phyloP scores from a whole-genome alignment of 2,797 vertebrate genomes.

The Hypotaenidia philippensis region DNA sequence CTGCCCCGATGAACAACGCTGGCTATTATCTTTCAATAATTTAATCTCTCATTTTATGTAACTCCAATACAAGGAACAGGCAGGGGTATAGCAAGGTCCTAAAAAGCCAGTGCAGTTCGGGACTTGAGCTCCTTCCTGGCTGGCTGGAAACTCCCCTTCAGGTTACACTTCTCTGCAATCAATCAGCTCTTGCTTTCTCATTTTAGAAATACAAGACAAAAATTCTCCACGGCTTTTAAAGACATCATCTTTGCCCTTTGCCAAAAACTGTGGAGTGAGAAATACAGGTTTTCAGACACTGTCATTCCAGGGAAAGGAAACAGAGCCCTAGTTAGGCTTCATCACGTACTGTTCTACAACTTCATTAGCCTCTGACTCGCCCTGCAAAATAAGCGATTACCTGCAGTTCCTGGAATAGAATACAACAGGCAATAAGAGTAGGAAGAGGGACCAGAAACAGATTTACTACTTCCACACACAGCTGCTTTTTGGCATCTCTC shows the following conservation, averaged over 20 bases:
- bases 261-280: background rate
- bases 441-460: background rate
- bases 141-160: background rate
- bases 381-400: background rate
- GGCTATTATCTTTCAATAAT: background rate
- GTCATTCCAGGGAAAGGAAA: background rate
- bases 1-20: background rate
- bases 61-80: background rate
- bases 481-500: background rate
- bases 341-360: background rate
- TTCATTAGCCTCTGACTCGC: background rate
- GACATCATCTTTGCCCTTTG: background rate
- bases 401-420: background rate
- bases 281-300: background rate
- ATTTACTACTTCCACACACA: background rate
- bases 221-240: background rate
- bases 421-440: background rate
- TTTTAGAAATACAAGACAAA: background rate
- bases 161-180: background rate
- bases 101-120: background rate
- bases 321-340: background rate
- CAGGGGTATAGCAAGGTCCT: background rate
- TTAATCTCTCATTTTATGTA: background rate
- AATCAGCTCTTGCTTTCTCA: background rate
- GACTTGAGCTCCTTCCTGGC: background rate